phyloP scores from a whole-genome alignment of 2,888 invertebrate genomes.

The Ophion costatus region DNA sequence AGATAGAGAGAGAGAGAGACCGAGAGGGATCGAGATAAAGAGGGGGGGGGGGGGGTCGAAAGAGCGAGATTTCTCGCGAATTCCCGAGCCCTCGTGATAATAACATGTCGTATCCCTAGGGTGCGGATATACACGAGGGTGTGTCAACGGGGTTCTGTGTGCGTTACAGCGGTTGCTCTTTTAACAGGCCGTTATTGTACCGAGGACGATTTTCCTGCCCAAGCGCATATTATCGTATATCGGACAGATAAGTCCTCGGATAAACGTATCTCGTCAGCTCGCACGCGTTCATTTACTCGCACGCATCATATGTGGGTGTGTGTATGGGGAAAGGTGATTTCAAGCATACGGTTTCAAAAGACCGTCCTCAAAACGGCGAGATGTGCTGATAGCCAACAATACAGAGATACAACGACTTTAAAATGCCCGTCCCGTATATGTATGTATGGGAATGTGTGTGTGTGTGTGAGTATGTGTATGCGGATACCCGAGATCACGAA shows the following conservation, averaged over 20 bases:
- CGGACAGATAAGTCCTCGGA: slow-evolving; percentile 77
- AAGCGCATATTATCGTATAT: slow-evolving; percentile 76
- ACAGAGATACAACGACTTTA: too few relatives aligned
- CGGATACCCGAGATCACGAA: neutral
- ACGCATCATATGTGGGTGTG: slow-evolving; percentile 1
- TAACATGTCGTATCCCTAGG: slow-evolving; percentile 12
- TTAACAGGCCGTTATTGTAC: slow-evolving; percentile 77
- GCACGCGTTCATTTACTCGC: slow-evolving; percentile 48
- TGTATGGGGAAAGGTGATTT: too few relatives aligned
- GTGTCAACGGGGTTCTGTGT: slow-evolving; percentile 22
- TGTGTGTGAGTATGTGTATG: neutral
- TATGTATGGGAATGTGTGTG: neutral
- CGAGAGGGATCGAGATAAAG: neutral
- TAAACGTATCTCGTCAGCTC: slow-evolving; percentile 67
- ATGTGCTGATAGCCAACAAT: neutral
- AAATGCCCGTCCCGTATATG: neutral
- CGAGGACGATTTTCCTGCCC: slow-evolving; percentile 73
- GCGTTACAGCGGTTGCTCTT: slow-evolving; percentile 71
- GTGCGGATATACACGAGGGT: slow-evolving; percentile 15
- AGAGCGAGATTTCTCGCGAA: slow-evolving; percentile 31
- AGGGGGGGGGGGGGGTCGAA: neutral
- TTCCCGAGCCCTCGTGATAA: slow-evolving; percentile 25
- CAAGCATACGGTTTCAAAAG: too few relatives aligned
- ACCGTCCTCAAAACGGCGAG: too few relatives aligned
- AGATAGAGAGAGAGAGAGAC: too few relatives aligned